Percentiles rank a stretch among this genome's conserved stretches.
phyloP scores from a whole-genome alignment of 2,888 invertebrate species.

The Pedicia rivosa region DNA sequence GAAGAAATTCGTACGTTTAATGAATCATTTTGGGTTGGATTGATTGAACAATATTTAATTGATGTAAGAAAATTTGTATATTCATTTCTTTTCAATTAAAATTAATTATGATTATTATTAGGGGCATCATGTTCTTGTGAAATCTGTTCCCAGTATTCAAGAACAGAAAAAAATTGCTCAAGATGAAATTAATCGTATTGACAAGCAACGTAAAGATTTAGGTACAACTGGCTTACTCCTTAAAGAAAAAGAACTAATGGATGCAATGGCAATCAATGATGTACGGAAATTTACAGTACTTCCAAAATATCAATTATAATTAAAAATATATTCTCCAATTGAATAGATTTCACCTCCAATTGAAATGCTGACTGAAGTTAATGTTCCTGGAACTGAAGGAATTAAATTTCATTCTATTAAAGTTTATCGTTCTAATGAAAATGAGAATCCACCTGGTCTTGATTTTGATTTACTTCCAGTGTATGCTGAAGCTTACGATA shows the following conservation, averaged over 20 bases:
- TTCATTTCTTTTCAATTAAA: too few relatives aligned
- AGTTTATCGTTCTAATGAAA: conserved; percentile 21
- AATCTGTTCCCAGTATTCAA: conserved; percentile 43
- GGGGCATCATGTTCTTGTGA: conserved; percentile 11
- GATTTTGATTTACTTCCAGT: conserved; percentile 49
- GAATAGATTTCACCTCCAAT: conserved; percentile 50
- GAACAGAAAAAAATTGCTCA: conserved; percentile 49
- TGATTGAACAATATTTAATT: conserved; percentile 42
- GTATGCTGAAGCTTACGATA: conserved; percentile 59
- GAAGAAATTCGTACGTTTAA: conserved; percentile 34
- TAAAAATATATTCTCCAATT: conserved; percentile 12
- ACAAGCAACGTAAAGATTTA: conserved; percentile 43
- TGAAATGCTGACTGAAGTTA: conserved; percentile 52
- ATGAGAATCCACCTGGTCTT: conserved; percentile 36
- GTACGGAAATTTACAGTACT: conserved; percentile 25
- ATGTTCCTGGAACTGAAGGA: conserved; percentile 55
- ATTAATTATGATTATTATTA: too few relatives aligned
- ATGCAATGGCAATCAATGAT: conserved; percentile 62
- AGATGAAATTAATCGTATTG: conserved; percentile 55
- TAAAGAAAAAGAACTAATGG: conserved; percentile 41
- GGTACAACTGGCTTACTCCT: conserved; percentile 51
- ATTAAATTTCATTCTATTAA: conserved; percentile 51
- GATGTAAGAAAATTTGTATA: too few relatives aligned
- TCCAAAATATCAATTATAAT: neutral
- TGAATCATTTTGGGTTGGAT: conserved; percentile 50